phyloP scores from a whole-genome alignment of 2,888 invertebrate genomes.

The Papilio protenor region DNA sequence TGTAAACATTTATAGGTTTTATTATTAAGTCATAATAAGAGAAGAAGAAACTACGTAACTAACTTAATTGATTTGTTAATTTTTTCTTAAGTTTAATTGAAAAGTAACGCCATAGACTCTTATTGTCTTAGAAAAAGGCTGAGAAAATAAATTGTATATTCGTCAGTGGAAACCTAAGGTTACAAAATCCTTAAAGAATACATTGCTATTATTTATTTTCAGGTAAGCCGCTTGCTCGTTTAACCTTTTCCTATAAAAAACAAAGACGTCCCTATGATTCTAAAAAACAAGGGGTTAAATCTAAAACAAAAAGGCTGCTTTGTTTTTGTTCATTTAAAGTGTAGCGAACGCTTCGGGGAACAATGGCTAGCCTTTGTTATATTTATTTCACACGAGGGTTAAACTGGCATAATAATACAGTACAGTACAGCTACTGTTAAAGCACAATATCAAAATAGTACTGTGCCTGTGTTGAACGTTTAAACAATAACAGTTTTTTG shows the following conservation, averaged over 20 bases:
- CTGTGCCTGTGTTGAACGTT: not conserved
- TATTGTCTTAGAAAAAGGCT: not conserved
- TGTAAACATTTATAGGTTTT: no score
- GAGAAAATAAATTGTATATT: not conserved
- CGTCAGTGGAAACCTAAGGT: not conserved
- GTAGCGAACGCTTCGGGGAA: slow-evolving; percentile 6
- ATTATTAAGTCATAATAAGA: no score
- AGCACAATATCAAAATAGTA: not conserved
- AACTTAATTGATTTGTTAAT: no score
- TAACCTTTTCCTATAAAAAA: slow-evolving; percentile 16
- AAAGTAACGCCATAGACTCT: not conserved
- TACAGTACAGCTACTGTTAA: not conserved
- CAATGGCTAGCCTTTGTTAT: slow-evolving; percentile 19
- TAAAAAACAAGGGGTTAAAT: slow-evolving; percentile 19
- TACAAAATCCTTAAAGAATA: not conserved
- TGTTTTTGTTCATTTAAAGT: slow-evolving; percentile 25
- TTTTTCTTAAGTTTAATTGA: no score
- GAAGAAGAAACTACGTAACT: no score
- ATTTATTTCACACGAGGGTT: not conserved
- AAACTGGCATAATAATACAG: not conserved
- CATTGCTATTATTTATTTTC: not conserved
- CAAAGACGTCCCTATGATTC: slow-evolving; percentile 1
- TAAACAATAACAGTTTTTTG: not conserved
- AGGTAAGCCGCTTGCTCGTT: not conserved
- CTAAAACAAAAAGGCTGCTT: slow-evolving; percentile 24